Conservation (phyloP, 2,888 invertebrate genomes). For the Ariolimax columbianus region DNA sequence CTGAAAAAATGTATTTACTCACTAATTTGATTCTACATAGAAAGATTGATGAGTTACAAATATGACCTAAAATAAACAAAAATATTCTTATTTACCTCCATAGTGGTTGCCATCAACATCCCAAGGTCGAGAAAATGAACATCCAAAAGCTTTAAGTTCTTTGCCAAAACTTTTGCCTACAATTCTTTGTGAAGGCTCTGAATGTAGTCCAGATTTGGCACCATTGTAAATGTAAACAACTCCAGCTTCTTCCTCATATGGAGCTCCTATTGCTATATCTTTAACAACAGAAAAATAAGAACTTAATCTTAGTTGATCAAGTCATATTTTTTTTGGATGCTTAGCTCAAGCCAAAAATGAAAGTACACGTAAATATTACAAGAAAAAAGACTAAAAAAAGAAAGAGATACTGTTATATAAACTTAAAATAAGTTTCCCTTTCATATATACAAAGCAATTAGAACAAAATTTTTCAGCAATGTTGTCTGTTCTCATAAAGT, state of each 20-base stretch:
- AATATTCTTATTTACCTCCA: constrained; percentile 52
- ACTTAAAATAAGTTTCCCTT: too few species aligned
- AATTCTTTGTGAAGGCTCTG: constrained; percentile 56
- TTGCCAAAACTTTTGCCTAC: constrained; percentile 53
- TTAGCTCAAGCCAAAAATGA: too few species aligned
- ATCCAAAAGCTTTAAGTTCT: constrained; percentile 57
- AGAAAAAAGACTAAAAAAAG: too few species aligned
- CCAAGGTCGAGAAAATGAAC: constrained; percentile 57
- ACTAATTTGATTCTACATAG: background rate
- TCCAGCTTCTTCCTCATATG: constrained; percentile 59
- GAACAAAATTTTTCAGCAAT: background rate
- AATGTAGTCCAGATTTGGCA: constrained; percentile 49
- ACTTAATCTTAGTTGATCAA: background rate
- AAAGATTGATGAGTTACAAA: background rate
- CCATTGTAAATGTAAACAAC: constrained; percentile 63
- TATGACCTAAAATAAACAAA: background rate
- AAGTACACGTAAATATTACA: too few species aligned
- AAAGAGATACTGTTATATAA: too few species aligned
- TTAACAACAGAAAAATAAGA: background rate
- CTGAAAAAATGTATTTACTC: too few species aligned
- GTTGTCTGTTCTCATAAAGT: too few species aligned
- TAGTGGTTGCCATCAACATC: constrained; percentile 60
- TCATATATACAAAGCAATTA: background rate
- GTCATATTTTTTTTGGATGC: background rate
- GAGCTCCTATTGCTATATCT: constrained; percentile 63